Base-by-base conservation (phyloP, 1,140 invertebrate species). In the Vollenhovia emeryi region DNA sequence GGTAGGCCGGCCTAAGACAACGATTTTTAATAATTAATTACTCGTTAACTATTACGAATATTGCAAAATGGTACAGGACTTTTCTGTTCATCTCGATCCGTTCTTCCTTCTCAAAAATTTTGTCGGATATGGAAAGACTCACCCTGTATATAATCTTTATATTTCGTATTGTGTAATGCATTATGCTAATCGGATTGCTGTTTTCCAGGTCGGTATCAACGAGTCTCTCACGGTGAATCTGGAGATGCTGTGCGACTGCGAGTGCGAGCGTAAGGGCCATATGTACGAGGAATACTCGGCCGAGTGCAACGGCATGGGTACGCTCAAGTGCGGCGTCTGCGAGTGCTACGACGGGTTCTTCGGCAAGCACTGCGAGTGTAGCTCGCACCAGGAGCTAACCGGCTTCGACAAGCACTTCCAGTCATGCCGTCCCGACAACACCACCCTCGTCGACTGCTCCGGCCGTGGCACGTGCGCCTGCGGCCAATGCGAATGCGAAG, bases 171-270 rank as follows among this genome's bases (percentile, higher is more conserved):
- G 30, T 24, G 3, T 7, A 27, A 57, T 33, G 11, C 52, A 3
- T 24, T 57, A 13, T 15, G 0, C 76, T 50, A 30, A n/a, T 30
- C 24, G n/a, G 0, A 3, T 0, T n/a, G 36, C 24, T 50, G 30
- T 80, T 60, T 36, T 57, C n/a, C 55, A 95, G 94, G 94, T 99
- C 30, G 98, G 98, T 86, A 97, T 99, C 55, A 97, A 98, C 84
- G 99, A 99, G 94, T 97, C 96, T 91, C 95, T 99, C 6, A 96
- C 96, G 6, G 96, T 99, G 1, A 97, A 98, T 88, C 93, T 99
- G 79, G 97, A 98, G 91, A 97, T 99, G 96, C 94, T 98, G 1
- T 99, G 98, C 91, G 97, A 98, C 87, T 99, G 98, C 91, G 97
- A 97, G 30, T 99, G 98, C 94, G 98, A 98, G 92, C 95, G 96